Evolutionary conservation across 2,888 invertebrate species (phyloP).

Genomic region (Volucella inflata): DNA sequence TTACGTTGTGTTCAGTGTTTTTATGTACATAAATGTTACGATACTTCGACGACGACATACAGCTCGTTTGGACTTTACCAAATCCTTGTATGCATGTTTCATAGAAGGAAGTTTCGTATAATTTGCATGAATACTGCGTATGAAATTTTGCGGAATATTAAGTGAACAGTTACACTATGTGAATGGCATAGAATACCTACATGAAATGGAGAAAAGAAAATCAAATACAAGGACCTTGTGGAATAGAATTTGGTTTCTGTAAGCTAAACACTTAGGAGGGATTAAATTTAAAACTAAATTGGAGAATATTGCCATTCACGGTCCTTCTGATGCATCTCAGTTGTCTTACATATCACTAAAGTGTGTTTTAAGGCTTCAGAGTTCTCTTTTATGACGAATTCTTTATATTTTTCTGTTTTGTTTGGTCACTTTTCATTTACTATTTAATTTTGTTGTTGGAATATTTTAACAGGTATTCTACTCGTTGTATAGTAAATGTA

Average conservation of each 20-base stretch:
- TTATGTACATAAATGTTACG: conserved; percentile 16
- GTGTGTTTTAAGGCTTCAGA: too few species aligned
- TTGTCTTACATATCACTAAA: too few species aligned
- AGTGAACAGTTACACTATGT: background rate
- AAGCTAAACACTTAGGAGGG: too few species aligned
- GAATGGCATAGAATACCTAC: background rate
- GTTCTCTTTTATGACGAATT: too few species aligned
- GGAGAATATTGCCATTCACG: too few species aligned
- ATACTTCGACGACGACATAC: conserved; percentile 47
- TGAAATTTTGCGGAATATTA: background rate
- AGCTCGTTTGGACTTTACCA: conserved; percentile 22
- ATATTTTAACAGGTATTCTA: background rate
- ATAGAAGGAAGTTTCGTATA: background rate
- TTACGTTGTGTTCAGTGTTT: conserved; percentile 8
- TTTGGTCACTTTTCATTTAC: too few species aligned
- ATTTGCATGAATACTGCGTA: background rate
- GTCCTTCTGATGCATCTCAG: too few species aligned
- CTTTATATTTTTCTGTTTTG: too few species aligned
- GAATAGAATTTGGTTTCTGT: background rate
- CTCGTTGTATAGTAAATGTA: background rate
- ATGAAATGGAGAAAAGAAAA: background rate
- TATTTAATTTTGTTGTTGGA: background rate
- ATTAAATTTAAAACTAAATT: too few species aligned
- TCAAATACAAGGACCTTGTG: background rate
- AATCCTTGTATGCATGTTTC: conserved; percentile 30